Base-by-base conservation (phyloP, 2,888 invertebrate species). In the Horisme vitalbata region DNA sequence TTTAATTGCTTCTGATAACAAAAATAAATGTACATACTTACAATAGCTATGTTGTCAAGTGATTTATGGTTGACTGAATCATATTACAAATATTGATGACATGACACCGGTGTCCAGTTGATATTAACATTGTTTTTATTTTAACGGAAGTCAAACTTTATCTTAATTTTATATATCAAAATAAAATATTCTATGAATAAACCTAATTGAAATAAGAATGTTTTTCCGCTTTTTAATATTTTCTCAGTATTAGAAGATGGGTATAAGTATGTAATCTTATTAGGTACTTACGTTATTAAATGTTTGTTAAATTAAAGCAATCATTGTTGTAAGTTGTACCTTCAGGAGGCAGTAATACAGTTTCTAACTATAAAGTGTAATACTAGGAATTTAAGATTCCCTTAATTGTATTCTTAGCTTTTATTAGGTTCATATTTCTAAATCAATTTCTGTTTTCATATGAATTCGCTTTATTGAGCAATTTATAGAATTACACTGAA, bases 391-490 rank as follows among this genome's bases (percentile, higher is more conserved):
- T 26, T 11, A 9, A 45, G 13, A 30, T 20, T 20, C 7, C 39
- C 52, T 44, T 45, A 43, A 39, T 50, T 38, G 23, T 23, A 48
- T 33, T 37, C 36, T 32, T 55, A 52, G 31, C 32, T 32, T 56
- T 51, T 50, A 36, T 12, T 23, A 32, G 30, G 46, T 54, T 71
- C 59, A 38, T 57, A 55, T 70, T 62, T 56, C 60, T 51, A 45
- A 45, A 52, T 52, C 45, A 45, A 57, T 28, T 59, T 64, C 59
- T 52, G 43, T 31, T 45, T 38, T 23, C 27, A 18, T 6, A 41
- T 35, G 9, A 27, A 15, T 39, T 24, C 20, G 36, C 24, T 9
- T 18, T 15, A 23, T 32, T 33, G 20, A 24, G 9, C 9, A 28
- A 30, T 18, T 36, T 11, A 20, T 36, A 27, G 36, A 36, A 20